Evolutionary conservation across 1,140 invertebrate genomes (phyloP), one percentile per base, ranked within the genome.

Genomic region (Schmidtea mediterranea): DNA sequence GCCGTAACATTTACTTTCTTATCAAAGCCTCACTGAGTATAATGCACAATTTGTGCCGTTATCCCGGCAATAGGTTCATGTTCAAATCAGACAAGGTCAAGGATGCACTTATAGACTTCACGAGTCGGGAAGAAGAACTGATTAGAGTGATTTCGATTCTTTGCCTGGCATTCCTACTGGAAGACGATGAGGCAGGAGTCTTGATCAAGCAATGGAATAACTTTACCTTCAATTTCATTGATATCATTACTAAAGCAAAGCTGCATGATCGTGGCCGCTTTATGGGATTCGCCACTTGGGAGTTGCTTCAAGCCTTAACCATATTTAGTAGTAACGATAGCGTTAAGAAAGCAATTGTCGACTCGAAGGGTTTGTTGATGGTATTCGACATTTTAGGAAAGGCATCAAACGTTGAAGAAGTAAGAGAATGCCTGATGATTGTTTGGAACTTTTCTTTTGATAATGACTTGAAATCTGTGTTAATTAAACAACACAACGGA

Each of bases 1-100:
- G 58, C 52, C 59, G 59, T 58, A 62, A 62, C 55, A 59, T 62
- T n/a, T 56, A 57, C 39, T 60, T 60, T 50, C 54, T 62, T 1
- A 51, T 62, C 12, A 61, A 61, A 48, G 56, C 61, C 5, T 59
- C 58, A 9, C 52, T 62, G 26, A 58, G 58, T 49, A 61, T 61
- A n/a, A 45, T 62, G 8, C 39, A 41, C 39, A 41, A 41, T 41
- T 15, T 41, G 8, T 12, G 12, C 6, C 39, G 39, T 41, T 12
- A 15, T 18, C 39, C 39, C 9, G 39, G 39, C 8, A 41, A 41
- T 19, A 15, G 12, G 8, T 15, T 15, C 39, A 15, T 15, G 8
- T 41, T 41, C 15, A 41, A 12, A 19, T 15, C 39, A 41, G 39
- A 41, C 15, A 41, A 12, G 12, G 39, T 41, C 19, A 41, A 41